These are phyloP conservation scores for Bombyx mandarina DNA, from an alignment of 1,140 invertebrate genomes.

Conservation along the genomic window DNA sequence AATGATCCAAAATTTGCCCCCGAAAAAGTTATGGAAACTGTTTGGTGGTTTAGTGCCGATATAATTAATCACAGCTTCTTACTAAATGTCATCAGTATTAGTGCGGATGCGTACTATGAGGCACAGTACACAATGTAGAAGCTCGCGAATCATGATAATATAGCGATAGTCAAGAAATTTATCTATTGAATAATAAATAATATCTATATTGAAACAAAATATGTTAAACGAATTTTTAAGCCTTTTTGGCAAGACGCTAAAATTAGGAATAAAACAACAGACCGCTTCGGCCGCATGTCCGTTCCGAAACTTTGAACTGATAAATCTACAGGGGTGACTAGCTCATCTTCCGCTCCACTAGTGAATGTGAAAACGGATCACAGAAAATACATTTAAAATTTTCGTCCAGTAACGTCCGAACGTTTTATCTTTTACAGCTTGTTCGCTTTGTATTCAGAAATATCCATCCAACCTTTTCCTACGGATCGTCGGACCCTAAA, in stretches of 20 bases:
- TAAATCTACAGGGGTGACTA: slow-evolving; percentile 18
- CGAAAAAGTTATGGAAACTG: too few species aligned
- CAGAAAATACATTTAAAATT: slow-evolving; percentile 21
- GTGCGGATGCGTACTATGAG: too few species aligned
- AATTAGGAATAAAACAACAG: not conserved
- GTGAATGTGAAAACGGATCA: slow-evolving; percentile 18
- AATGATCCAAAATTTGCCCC: too few species aligned
- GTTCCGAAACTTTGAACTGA: slow-evolving; percentile 17
- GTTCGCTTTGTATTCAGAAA: slow-evolving; percentile 17
- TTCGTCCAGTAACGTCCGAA: slow-evolving; percentile 15
- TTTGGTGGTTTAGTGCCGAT: too few species aligned
- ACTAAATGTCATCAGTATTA: too few species aligned
- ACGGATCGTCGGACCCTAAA: slow-evolving; percentile 22
- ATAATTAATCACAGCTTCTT: too few species aligned
- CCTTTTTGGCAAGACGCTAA: too few species aligned
- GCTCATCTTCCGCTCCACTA: slow-evolving; percentile 22
- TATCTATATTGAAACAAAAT: not conserved
- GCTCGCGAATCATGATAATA: too few species aligned
- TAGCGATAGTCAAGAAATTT: too few species aligned
- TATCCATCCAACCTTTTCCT: slow-evolving; percentile 27
- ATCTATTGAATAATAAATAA: not conserved
- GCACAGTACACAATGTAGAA: too few species aligned
- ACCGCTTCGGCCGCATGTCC: not conserved
- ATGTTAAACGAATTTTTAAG: not conserved
- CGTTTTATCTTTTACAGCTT: slow-evolving; percentile 14